Conservation (phyloP, 2,797 vertebrate species). For the Borostomias antarcticus region DNA sequence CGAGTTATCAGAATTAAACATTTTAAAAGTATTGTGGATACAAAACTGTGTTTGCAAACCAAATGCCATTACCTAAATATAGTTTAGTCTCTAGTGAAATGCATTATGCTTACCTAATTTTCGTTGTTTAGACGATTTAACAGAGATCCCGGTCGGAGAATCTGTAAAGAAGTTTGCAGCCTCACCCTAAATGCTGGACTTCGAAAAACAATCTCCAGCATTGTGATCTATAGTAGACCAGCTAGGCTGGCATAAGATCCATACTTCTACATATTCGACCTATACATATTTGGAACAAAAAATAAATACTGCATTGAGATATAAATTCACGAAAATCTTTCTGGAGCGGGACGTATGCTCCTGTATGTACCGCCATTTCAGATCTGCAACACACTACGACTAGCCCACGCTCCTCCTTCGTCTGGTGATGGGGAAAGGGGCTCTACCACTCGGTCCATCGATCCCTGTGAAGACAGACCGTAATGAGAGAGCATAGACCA, state of each 20-base stretch:
- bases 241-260: neutral
- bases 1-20: too few species aligned
- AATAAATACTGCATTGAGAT: neutral
- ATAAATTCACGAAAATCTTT: neutral
- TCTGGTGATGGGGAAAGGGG: neutral
- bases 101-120: conserved; percentile 12
- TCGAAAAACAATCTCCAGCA: too few species aligned
- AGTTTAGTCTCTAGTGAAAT: too few species aligned
- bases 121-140: neutral
- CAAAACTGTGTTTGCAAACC: too few species aligned
- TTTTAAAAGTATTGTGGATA: too few species aligned
- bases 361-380: conserved; percentile 20
- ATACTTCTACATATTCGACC: neutral
- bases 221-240: too few species aligned
- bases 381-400: neutral
- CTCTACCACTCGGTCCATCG: neutral
- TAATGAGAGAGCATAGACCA: neutral
- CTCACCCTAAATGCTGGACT: neutral
- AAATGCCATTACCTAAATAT: too few species aligned
- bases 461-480: neutral
- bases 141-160: neutral
- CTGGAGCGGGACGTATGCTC: too few species aligned
- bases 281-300: neutral
- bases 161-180: neutral
- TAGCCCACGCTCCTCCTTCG: conserved; percentile 28